Evolutionary conservation across 2,113 vertebrate genomes (phyloP), one percentile per base, ranked within the genome.

Genomic region (Nerophis ophidion): DNA sequence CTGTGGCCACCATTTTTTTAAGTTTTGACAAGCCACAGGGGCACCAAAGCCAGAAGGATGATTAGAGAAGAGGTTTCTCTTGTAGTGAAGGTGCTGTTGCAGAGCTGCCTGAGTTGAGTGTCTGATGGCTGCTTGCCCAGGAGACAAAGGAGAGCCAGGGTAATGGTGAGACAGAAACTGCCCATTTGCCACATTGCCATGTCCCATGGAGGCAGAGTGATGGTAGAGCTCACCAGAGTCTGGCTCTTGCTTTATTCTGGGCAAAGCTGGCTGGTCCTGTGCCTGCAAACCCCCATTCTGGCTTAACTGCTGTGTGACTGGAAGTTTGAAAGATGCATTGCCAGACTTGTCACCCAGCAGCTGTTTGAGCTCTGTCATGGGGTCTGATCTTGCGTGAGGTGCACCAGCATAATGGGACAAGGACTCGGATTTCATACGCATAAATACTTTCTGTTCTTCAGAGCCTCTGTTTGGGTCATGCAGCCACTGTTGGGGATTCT

Each of bases 1-100:
- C 74, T 91, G 86, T 83, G 94, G 95, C 95, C 95, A 97, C 86
- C 91, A 81, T 1, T 93, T 87, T n/a, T 88, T 87, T 55, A 89
- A 86, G 33, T 92, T 91, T 40, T 91, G 90, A 9, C 84, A 72
- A 59, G 82, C 63, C 70, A 79, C 51, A 47, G 84, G 77, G 46
- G 71, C 49, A 58, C 79, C 75, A 46, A 87, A 83, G 52, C 72
- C 57, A n/a, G 85, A 61, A 0, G 75, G 91, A 89, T 35, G 79
- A 67, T 69, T 92, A 72, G 87, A 76, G 71, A 98, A 98, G 66
- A 99, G 95, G 79, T 91, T 95, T 68, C 96, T 93, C 75, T 93
- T 95, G 84, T 97, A 92, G 74, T 95, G 94, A 76, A 99, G 94
- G 81, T 96, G 95, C 63, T 97, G 95, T 82, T 99, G 96, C 70